Evolutionary conservation across 2,888 invertebrate genomes (phyloP), one percentile per base, ranked within the genome.

Genomic region (Nomada hirtipes): DNA sequence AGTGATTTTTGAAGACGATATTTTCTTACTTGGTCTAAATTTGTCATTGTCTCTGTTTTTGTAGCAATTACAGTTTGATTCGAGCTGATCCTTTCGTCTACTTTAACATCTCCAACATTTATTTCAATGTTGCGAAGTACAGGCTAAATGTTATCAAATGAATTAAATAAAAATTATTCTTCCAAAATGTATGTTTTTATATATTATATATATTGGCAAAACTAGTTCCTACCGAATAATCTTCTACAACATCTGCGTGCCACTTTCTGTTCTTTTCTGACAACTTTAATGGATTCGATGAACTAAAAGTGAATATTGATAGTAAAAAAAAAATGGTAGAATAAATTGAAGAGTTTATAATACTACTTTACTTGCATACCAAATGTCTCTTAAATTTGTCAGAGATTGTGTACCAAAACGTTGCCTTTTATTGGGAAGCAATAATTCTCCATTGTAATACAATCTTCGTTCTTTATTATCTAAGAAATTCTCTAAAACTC

Each of bases 401-500:
- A 92, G 85, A 44, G 93, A 93, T 61, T 90, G 91, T 76, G 90
- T 91, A 18, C 89, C 89, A 57, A 88, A 47, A 55, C 85, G 82
- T 85, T 86, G 89, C 7, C 85, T 85, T 81, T 90, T 92, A 20
- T 79, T 86, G 47, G 88, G 88, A n/a, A 84, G 68, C 2, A 89
- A 85, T 59, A 92, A 83, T 65, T 91, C 92, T 60, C 91, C 91
- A 63, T 84, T 90, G 71, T 84, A 90, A 85, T 92, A 91, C 65
- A 92, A 78, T 86, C 90, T 91, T 70, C 90, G 92, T 82, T 92
- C 91, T 86, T 85, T 92, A 89, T 96, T 96, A 94, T 96, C 96
- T 86, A 96, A 94, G 63, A 96, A 94, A 84, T 95, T 94, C 74
- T 95, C 95, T 2, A 96, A 92, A 85, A 95, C 95, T 84, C 96